Base-by-base conservation (phyloP, 2,797 vertebrate genomes). In the Gadopsis bispinosus region DNA sequence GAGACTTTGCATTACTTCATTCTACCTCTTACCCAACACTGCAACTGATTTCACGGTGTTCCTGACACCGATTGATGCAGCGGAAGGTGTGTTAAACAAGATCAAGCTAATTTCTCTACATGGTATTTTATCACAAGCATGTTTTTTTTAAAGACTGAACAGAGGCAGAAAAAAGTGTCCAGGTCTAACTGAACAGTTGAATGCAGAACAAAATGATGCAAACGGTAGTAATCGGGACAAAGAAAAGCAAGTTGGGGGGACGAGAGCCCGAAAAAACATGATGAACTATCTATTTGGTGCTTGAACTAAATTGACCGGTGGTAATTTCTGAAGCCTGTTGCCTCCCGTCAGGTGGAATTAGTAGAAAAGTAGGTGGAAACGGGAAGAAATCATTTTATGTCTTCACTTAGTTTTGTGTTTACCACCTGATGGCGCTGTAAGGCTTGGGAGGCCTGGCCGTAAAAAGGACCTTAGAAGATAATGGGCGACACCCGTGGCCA, bases 391-490 rank as follows among this genome's bases (percentile, higher is more conserved):
- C 0, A 70, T 75, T 39, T 60, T 73, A 26, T 43, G 29, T 60
- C 43, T 55, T 69, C 77, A 69, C 37, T 41, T 61, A 39, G 63
- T 26, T 77, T 41, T 64, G 51, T 60, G 45, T 85, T 88, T 77
- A 80, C 39, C 60, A 63, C 55, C 31, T 75, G 50, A 61, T 35
- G 62, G 58, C 63, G 51, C 65, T 63, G 66, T 39, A 37, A 68
- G 72, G 54, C 60, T 31, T 19, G 29, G 64, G 17, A 59, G 37
- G 73, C 55, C 20, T 69, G 5, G 1, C 9, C 43, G 9, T 45
- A 45, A 60, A 64, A 37, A 33, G 53, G 7, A 29, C 45, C 29
- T n/a, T 39, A 61, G 11, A 69, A 65, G 45, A 63, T 54, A n/a
- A 69, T 26, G 31, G 31, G 3, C 7, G 3, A 26, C 22, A 26